A percentile compares a stretch with the other conserved stretches of the same genome.
phyloP scores from a whole-genome alignment of 1,140 invertebrate genomes.

The Asbolus verrucosus region DNA sequence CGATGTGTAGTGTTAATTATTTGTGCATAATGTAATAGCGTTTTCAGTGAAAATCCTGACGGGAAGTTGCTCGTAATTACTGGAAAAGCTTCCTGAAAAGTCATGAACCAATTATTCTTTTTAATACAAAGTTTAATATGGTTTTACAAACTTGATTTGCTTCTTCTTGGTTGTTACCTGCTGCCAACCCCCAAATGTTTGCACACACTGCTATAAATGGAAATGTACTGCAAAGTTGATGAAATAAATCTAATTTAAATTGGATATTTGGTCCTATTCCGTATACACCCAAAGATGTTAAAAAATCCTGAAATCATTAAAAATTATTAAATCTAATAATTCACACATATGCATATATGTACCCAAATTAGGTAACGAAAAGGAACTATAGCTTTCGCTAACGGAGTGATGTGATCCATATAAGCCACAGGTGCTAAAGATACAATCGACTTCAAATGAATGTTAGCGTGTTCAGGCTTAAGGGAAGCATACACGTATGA shows the following conservation, averaged over 20 bases:
- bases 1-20: constrained; percentile 64
- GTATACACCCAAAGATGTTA: constrained; percentile 31
- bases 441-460: constrained; percentile 67
- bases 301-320: constrained; percentile 46
- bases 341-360: too few relatives aligned
- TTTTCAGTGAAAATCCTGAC: constrained; percentile 80
- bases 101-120: neutral
- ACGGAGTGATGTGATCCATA: too few relatives aligned
- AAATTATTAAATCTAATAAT: too few relatives aligned
- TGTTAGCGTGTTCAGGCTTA: constrained; percentile 63
- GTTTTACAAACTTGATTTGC: neutral
- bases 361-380: too few relatives aligned
- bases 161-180: neutral
- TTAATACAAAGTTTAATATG: neutral
- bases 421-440: constrained; percentile 80
- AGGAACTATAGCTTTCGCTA: too few relatives aligned
- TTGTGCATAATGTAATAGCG: constrained; percentile 77
- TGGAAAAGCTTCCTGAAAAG: constrained; percentile 8
- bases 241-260: neutral
- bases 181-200: neutral
- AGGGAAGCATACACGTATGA: constrained; percentile 63
- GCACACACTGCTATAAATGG: constrained; percentile 11
- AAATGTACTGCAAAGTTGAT: neutral
- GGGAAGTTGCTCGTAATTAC: constrained; percentile 71
- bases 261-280: constrained; percentile 25